Conservation (phyloP, 2,888 invertebrate species). For the Parascotia fuliginaria region DNA sequence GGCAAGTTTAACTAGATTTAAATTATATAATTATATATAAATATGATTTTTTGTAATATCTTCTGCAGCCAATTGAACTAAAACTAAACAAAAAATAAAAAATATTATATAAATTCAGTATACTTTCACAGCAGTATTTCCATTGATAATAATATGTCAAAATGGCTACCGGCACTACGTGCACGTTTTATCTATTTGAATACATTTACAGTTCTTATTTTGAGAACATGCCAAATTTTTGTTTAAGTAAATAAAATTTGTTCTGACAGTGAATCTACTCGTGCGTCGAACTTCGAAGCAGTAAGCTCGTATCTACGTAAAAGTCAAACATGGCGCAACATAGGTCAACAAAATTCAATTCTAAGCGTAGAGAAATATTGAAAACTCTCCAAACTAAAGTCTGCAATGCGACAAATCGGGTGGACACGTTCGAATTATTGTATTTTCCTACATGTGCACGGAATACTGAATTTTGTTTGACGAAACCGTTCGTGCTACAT, state of each 20-base stretch:
- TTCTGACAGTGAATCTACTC: constrained; percentile 9
- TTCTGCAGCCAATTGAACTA: no score
- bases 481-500: constrained; percentile 54
- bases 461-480: constrained; percentile 69
- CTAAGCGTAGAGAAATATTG: constrained; percentile 58
- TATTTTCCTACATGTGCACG: constrained; percentile 60
- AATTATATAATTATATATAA: no score
- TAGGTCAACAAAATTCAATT: constrained; percentile 47
- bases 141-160: neutral
- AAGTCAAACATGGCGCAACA: constrained; percentile 43
- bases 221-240: constrained; percentile 35
- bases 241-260: constrained; percentile 30
- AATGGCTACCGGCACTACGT: neutral
- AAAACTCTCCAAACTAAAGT: constrained; percentile 59
- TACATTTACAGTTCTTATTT: constrained; percentile 21
- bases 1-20: no score
- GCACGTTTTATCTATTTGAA: neutral
- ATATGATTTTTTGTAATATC: no score
- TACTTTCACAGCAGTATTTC: no score
- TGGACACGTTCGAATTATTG: constrained; percentile 76
- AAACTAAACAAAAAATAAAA: no score
- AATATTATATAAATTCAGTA: no score
- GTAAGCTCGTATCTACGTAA: constrained; percentile 30
- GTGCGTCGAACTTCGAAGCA: constrained; percentile 17
- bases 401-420: constrained; percentile 80